Percentiles rank a stretch among this genome's conserved stretches.
These are phyloP conservation scores for Myiopsitta monachus DNA, from an alignment of 2,113 vertebrate genomes.

Conservation along the genomic window DNA sequence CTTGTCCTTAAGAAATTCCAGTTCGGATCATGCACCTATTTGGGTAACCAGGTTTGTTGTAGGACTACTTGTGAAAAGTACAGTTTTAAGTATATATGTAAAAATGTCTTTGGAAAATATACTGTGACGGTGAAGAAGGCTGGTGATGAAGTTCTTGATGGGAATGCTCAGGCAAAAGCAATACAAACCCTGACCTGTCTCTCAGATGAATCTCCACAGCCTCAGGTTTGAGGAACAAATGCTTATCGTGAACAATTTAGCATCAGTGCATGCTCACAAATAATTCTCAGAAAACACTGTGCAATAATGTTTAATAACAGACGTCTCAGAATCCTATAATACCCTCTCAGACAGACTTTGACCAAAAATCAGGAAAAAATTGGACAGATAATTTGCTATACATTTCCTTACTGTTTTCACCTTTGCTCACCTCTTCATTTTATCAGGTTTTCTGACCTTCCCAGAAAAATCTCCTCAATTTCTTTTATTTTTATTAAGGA, in stretches of 20 bases:
- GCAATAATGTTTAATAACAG: not conserved
- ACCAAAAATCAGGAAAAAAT: not conserved
- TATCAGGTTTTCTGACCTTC: not conserved
- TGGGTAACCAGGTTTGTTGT: not conserved
- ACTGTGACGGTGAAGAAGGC: not conserved
- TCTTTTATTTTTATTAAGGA: not conserved
- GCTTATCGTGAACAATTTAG: not conserved
- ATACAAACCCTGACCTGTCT: not conserved
- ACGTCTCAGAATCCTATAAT: not conserved
- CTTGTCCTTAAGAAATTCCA: not conserved
- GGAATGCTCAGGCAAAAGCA: not conserved
- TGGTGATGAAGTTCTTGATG: not conserved
- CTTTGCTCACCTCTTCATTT: not conserved
- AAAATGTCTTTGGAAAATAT: not conserved
- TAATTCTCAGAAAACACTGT: not conserved
- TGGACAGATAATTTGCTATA: not conserved
- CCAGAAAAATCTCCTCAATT: not conserved
- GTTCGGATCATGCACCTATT: not conserved
- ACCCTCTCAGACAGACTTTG: not conserved
- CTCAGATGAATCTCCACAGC: not conserved
- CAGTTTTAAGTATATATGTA: not conserved
- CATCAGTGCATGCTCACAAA: fast-evolving
- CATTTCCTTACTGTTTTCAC: not conserved
- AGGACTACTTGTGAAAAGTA: not conserved
- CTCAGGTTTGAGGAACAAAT: not conserved